Base-by-base conservation (phyloP, 2,888 invertebrate genomes). In the Volucella zonaria region DNA sequence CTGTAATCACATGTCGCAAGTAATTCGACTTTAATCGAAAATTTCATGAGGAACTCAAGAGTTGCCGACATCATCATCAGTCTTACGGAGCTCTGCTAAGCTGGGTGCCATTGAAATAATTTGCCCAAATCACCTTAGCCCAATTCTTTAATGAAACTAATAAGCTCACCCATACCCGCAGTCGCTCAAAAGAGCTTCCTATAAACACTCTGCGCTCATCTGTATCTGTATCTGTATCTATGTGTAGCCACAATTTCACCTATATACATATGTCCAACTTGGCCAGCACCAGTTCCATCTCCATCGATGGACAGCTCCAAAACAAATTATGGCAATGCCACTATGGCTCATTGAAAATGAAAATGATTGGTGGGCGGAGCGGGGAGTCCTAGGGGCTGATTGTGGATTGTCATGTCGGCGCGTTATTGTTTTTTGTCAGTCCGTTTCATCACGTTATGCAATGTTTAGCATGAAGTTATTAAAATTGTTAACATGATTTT, bases 401-500 rank as follows among this genome's bases (percentile, higher is more conserved):
- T 15, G 15, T 58, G 6, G 12, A 40, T 14, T 15, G 15, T 58
- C 3, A 40, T 68, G 15, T 67, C 18, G 49, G 12, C 52, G 15
- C 47, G 42, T 31, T 54, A 11, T 15, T 51, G 3, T 68, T 66
- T 51, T 68, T 23, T n/a, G 12, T 58, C 23, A 45, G 15, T 59
- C 54, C 61, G 58, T 54, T 67, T 67, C 75, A 15, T 67, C 67
- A 67, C 14, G 23, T 85, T 83, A 80, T 76, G 83, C 83, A 85
- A 85, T 61, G 54, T 45, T 74, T 62, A 64, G 74, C 74, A 70
- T 82, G 58, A 79, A 82, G 68, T 85, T 85, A 85, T 85, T 85
- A 76, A 80, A 85, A 85, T 79, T 85, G 70, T 85, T 67, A 79
- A 85, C 83, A 80, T 80, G 75, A 61, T 59, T 71, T 76, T 71